Evolutionary conservation across 2,888 invertebrate genomes (phyloP).

Genomic region (Allacma fusca): DNA sequence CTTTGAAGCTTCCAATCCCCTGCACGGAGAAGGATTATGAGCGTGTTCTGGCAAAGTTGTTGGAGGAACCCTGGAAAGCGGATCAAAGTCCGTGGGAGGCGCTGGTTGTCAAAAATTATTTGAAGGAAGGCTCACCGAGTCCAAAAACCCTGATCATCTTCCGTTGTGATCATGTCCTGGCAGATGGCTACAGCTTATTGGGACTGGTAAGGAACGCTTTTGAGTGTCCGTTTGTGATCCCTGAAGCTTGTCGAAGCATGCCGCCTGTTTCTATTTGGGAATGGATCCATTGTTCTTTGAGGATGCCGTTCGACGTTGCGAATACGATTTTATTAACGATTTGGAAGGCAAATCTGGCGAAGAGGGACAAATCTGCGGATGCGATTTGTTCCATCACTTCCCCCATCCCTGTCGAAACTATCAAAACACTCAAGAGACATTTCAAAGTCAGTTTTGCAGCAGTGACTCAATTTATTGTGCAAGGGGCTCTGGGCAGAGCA

Average conservation of each 20-base stretch:
- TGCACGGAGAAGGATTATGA: background rate
- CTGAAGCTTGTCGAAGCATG: constrained; percentile 13
- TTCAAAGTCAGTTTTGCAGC: background rate
- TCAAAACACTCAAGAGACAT: background rate
- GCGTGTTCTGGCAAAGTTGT: background rate
- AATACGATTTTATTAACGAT: background rate
- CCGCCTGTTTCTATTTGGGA: background rate
- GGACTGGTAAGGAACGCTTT: background rate
- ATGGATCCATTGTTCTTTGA: background rate
- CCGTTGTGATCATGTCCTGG: constrained; percentile 1
- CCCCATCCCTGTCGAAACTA: background rate
- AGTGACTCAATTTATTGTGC: background rate
- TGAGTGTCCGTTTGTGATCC: background rate
- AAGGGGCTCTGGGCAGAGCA: background rate
- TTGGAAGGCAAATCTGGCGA: background rate
- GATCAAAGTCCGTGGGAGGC: background rate
- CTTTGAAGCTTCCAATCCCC: background rate
- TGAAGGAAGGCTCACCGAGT: background rate
- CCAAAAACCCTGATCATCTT: background rate
- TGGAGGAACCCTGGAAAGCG: background rate
- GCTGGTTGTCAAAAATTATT: background rate
- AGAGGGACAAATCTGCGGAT: background rate
- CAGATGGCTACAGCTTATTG: background rate
- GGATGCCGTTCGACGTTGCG: background rate
- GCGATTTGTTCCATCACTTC: background rate